Percentiles rank a stretch among this genome's conserved stretches.
Evolutionary conservation across 1,140 invertebrate species (phyloP).

Genomic region (Arctopsyche grandis): DNA sequence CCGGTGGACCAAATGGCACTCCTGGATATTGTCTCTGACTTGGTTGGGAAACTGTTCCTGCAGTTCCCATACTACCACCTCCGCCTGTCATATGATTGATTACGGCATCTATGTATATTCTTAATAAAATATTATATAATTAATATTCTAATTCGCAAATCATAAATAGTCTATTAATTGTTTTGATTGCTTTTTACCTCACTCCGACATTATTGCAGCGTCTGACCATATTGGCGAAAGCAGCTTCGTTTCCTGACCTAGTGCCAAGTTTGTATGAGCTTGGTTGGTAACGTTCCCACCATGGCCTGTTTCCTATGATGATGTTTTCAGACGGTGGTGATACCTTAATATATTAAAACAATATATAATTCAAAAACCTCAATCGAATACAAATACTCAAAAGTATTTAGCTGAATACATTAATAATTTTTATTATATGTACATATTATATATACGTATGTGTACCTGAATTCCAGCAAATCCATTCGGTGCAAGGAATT

Average conservation of each 20-base stretch:
- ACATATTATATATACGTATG: background rate
- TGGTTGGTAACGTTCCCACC: constrained; percentile 88
- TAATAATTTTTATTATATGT: too few species aligned
- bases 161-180: too few species aligned
- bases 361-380: too few species aligned
- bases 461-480: constrained; percentile 77
- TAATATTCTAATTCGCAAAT: too few species aligned
- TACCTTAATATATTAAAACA: constrained; percentile 56
- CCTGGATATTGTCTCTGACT: too few species aligned
- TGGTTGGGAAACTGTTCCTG: constrained; percentile 60
- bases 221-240: constrained; percentile 79
- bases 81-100: constrained; percentile 91
- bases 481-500: too few species aligned
- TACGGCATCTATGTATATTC: constrained; percentile 87
- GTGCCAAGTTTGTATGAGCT: constrained; percentile 81
- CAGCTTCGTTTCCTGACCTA: constrained; percentile 76
- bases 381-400: too few species aligned
- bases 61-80: constrained; percentile 68
- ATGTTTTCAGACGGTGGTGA: constrained; percentile 68
- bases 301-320: constrained; percentile 60
- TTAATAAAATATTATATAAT: too few species aligned
- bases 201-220: constrained; percentile 79
- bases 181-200: constrained; percentile 60
- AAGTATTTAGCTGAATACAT: too few species aligned
- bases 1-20: constrained; percentile 67